phyloP scores from a whole-genome alignment of 2,888 invertebrate genomes.

The Pandemis cinnamomeana region DNA sequence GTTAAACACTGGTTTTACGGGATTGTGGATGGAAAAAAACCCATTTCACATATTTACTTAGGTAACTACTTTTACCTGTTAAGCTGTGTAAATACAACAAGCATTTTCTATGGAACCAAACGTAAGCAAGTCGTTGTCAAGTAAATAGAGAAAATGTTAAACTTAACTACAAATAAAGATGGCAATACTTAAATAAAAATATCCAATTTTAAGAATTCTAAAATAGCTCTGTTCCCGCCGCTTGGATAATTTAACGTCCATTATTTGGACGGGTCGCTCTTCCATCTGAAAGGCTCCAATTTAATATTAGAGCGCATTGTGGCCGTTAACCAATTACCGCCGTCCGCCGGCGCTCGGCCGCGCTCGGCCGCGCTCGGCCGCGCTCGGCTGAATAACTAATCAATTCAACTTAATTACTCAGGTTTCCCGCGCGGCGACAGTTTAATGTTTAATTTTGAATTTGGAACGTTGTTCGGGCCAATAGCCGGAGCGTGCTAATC shows the following conservation, averaged over 20 bases:
- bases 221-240: not conserved
- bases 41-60: no score
- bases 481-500: conserved; percentile 57
- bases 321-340: conserved; percentile 43
- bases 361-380: conserved; percentile 21
- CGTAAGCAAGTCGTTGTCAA: no score
- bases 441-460: conserved; percentile 63
- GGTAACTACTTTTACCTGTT: no score
- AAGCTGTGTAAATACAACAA: no score
- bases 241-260: conserved; percentile 13
- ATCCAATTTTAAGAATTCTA: not conserved
- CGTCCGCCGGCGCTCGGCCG: conserved; percentile 22
- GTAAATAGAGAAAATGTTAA: no score
- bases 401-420: conserved; percentile 68
- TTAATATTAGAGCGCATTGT: conserved; percentile 47
- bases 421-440: conserved; percentile 50
- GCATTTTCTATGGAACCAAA: no score
- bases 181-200: not conserved
- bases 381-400: conserved; percentile 60
- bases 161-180: no score
- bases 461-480: conserved; percentile 56
- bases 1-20: no score
- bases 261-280: conserved; percentile 21
- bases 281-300: conserved; percentile 34
- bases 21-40: no score